Base-by-base conservation (phyloP, 2,797 vertebrate genomes). In the Ctenopoma multispine region DNA sequence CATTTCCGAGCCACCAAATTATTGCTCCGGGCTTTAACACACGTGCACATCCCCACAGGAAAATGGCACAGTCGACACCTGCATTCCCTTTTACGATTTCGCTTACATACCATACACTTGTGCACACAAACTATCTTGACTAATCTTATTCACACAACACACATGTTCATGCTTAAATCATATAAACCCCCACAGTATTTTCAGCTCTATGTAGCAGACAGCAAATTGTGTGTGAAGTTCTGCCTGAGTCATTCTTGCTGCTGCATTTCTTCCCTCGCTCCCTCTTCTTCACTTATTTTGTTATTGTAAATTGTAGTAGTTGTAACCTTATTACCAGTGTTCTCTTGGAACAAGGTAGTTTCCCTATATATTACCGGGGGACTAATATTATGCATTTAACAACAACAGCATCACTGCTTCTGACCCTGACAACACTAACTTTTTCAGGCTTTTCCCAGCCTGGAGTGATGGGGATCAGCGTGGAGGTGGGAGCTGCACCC, bases 361-460 rank as follows among this genome's bases (percentile, higher is more conserved):
- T 41, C n/a, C 38, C 14, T 17, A 4, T 4, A 43, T 44, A 17
- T 14, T 29, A 9, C 5, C 1, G 13, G 1, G 5, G 6, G 2
- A 41, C 17, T 44, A 9, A 51, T 18, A n/a, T 20, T 21, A 23
- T 47, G 18, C 8, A n/a, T 11, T 48, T 31, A 36, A 27, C 27
- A 29, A 15, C 2, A 12, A 14, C 43, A 56, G 23, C 0, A 54
- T 54, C 15, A 20, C 9, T 24, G n/a, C 5, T 21, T 3, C 43
- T 15, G 10, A n/a, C 4, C 1, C 24, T 14, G 20, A 12, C 29
- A 13, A 20, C 43, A 23, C 60, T 10, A 1, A 1, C 17, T 21
- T 59, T 29, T 13, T 10, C 57, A 94, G 93, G 59, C 69, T 92
- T 93, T 74, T 90, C 92, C 69, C 88, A 90, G 72, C 78, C 92